Base-by-base conservation (phyloP, 2,113 vertebrate genomes). In the Myiagra hebetior region DNA sequence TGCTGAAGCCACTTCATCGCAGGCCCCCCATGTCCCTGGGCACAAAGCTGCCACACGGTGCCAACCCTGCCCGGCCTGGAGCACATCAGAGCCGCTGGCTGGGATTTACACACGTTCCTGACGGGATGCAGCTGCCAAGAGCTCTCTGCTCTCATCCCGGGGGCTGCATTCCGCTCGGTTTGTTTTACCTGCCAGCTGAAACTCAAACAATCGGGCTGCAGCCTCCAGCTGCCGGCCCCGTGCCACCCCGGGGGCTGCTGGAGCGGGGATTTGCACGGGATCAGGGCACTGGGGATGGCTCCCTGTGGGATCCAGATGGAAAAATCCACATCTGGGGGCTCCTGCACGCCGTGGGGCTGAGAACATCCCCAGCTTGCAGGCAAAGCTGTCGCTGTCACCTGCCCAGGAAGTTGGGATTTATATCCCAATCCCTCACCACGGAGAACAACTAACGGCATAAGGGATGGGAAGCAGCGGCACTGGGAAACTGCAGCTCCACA, bases 111-210 rank as follows among this genome's bases (percentile, higher is more conserved):
- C 35, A 5, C 76, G 19, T 63, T 63, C 81, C 64, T 10, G 70
- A 76, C 7, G 75, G 95, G 57, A 85, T 56, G 93, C 91, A 91
- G 94, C 95, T 87, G 89, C 75, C 81, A 85, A 68, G n/a, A 3
- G 70, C 70, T 0, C 85, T 80, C 81, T 90, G 94, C 95, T 91
- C 79, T 76, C 62, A 10, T 70, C 26, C 87, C 20, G 13, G 9
- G 37, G 53, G 57, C 81, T 91, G 37, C 5, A 26, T 52, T 37
- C 80, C 18, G 37, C 87, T 85, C 20, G 56, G 57, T 89, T 95
- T 95, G 39, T 91, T 91, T 96, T 39, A 78, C 93, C 94, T 94
- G 91, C 91, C 89, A 84, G 86, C 16, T 41, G 82, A 79, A 95
- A 91, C 27, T 73, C 92, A 69, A 95, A 89, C 91, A 88, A 24